Base-by-base conservation (phyloP, 2,113 vertebrate genomes). In the Symphodus melops region DNA sequence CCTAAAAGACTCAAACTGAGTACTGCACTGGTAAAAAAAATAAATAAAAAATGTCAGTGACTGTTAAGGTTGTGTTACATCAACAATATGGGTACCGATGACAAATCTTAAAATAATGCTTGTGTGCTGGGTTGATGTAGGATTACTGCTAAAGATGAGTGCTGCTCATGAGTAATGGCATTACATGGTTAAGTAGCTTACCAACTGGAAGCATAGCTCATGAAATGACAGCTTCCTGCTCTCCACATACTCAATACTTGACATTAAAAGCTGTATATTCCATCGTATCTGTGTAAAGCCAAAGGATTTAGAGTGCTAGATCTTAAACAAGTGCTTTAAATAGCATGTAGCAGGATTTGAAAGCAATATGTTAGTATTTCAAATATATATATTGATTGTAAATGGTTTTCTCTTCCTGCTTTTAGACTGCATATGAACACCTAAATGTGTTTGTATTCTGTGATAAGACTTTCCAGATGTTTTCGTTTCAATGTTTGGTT, bases 171-270 rank as follows among this genome's bases (percentile, higher is more conserved):
- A 48, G 25, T 62, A 48, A 46, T 49, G 39, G 28, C 20, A 62
- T 68, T 46, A 46, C 25, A 14, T 25, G n/a, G 39, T 46, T 55
- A 72, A 72, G 48, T 54, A 36, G 64, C 73, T 61, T 55, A 25
- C 6, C 10, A 23, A 36, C 36, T 53, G 10, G 23, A 37, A 61
- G 55, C 25, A 17, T 57, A 48, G 55, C 48, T 59, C 28, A 66
- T 39, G 25, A 44, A 19, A 57, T 39, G 12, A 63, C 36, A 68
- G 52, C n/a, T 37, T 5, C 28, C 11, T 64, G 16, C 17, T 19
- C 12, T 51, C 28, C 33, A 12, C n/a, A 51, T 23, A 23, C 33
- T 39, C n/a, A 33, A 16, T 8, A 51, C 49, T 20, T 28, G n/a
- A 28, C 6, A 19, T 25, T 5, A 42, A 61, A 4, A 25, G 23